Conservation (phyloP, 2,797 vertebrate species). For the Sebastes melanostomus region DNA sequence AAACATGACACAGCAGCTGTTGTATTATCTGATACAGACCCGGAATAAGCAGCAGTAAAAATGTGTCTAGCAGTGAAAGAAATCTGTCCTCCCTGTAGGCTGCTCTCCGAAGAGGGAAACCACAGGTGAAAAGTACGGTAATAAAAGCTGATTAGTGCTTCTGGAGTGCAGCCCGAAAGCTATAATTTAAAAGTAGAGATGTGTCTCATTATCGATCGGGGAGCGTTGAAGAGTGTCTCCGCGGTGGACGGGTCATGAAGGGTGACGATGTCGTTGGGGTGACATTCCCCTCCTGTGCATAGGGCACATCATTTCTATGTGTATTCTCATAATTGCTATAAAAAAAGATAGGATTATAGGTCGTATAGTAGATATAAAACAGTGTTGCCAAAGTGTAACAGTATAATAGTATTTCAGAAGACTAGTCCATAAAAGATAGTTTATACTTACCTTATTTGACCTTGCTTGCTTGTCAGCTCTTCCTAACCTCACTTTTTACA, state of each 20-base stretch:
- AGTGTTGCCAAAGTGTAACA: not conserved
- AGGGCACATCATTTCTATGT: not conserved
- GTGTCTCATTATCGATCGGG: conserved; percentile 33
- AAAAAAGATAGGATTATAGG: not conserved
- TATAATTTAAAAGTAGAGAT: conserved; percentile 16
- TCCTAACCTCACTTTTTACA: not conserved
- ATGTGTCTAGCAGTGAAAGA: not conserved
- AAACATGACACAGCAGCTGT: conserved; percentile 43
- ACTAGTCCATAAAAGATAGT: not conserved
- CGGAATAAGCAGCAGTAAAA: conserved; percentile 15
- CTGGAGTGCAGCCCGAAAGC: conserved; percentile 11
- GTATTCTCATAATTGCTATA: not conserved
- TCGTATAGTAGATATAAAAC: not conserved
- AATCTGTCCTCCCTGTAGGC: conserved; percentile 1
- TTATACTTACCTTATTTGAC: not conserved
- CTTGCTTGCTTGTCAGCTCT: not conserved
- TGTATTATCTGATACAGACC: conserved; percentile 21
- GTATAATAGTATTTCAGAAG: not conserved
- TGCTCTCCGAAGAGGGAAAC: conserved; percentile 13
- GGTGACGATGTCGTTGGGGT: not conserved
- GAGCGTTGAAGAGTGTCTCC: not conserved
- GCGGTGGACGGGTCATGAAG: not conserved
- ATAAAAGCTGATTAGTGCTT: conserved; percentile 24
- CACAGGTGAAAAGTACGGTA: not conserved
- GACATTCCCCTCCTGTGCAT: not conserved